Evolutionary conservation across 2,888 invertebrate genomes (phyloP), one percentile per base, ranked within the genome.

Genomic region (Hypena proboscidalis): DNA sequence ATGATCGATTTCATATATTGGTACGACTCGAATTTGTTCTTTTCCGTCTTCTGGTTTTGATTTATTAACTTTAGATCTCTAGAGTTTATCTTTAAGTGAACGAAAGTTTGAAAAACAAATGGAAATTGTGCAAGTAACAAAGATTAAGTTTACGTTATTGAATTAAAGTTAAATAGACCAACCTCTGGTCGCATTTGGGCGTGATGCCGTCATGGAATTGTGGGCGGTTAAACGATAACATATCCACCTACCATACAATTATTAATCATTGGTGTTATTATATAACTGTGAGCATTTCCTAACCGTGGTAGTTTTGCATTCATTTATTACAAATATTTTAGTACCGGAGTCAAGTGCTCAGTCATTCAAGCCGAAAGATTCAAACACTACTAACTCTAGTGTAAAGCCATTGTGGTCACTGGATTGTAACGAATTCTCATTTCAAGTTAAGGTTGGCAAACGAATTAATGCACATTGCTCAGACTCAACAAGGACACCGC

Each of bases 381-480:
- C 5, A 31, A 44, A 39, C 21, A 38, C 7, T 30, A 21, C 5
- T 29, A 44, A 39, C 21, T 35, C 7, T 30, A 21, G 22, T 20
- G 19, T 10, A 15, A n/a, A 26, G 19, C 10, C 32, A 26, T 44
- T 36, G 39, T 54, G 46, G 38, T 54, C 54, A 45, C 32, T 45
- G 36, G 33, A 22, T 34, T 15, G 42, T 31, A 31, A 48, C 39
- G 9, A 42, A 51, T 46, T 60, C 36, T 43, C 41, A 47, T 52
- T 45, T 33, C 32, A 30, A 33, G 32, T 50, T 45, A 23, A 19
- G 38, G 39, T 19, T 38, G 8, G 21, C 20, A 20, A 30, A 44
- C 43, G 41, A 54, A 54, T 63, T 26, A 49, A 53, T 54, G 39
- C 46, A 58, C 37, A 45, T 47, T 50, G 42, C 47, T 45, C 25